Evolutionary conservation across 2,888 invertebrate genomes (phyloP).

Genomic region (Tricholauxania praeusta): DNA sequence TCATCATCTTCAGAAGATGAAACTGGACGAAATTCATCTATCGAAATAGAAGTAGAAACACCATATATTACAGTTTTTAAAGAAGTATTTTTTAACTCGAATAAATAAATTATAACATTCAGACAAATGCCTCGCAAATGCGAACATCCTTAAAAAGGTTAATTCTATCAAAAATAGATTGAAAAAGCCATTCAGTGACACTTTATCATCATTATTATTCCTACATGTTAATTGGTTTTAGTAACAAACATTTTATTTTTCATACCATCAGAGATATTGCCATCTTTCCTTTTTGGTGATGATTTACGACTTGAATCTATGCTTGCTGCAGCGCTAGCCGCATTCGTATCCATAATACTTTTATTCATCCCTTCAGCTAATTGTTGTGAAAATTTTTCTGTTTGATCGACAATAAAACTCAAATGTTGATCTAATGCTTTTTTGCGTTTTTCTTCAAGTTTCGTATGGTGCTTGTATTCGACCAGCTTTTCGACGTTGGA

Average conservation of each 20-base stretch:
- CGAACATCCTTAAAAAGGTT: conserved; percentile 60
- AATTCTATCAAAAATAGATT: conserved; percentile 61
- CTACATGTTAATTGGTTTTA: neutral
- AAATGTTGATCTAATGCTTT: conserved; percentile 96
- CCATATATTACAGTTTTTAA: neutral
- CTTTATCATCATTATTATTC: conserved; percentile 57
- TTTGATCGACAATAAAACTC: conserved; percentile 97
- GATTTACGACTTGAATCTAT: conserved; percentile 70
- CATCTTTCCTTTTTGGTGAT: conserved; percentile 62
- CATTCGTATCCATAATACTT: conserved; percentile 60
- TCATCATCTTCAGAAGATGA: conserved; percentile 88
- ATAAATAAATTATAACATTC: conserved; percentile 44
- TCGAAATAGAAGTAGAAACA: conserved; percentile 44
- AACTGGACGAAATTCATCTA: conserved; percentile 87
- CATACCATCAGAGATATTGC: conserved; percentile 70
- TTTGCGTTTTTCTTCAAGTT: conserved; percentile 94
- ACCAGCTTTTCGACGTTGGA: conserved; percentile 96
- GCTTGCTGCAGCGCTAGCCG: conserved; percentile 64
- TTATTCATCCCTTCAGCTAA: conserved; percentile 88
- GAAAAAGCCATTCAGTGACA: conserved; percentile 60
- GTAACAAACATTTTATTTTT: conserved; percentile 18
- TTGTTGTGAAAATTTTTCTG: conserved; percentile 95
- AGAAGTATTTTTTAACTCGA: neutral
- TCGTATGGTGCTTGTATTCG: conserved; percentile 92
- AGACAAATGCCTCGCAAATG: conserved; percentile 68